Evolutionary conservation across 2,113 vertebrate genomes (phyloP).

Genomic region (Semnornis frantzii): DNA sequence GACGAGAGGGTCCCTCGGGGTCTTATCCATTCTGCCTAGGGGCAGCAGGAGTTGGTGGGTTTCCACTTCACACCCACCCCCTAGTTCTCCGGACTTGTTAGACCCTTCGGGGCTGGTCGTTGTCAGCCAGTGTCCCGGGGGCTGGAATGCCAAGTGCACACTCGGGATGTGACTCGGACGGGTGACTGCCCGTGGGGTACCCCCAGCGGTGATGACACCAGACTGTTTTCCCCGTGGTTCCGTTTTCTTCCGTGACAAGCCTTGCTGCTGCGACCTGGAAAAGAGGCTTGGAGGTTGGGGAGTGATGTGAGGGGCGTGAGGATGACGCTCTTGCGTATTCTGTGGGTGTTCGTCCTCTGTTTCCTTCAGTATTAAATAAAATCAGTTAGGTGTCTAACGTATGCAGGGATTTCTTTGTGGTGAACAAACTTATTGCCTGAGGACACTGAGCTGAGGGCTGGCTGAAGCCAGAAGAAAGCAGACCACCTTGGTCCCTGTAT

Average conservation of each 20-base stretch:
- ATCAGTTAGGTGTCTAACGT: background rate
- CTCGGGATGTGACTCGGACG: background rate
- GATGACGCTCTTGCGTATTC: accelerated
- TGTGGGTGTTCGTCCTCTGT: background rate
- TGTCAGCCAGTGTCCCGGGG: background rate
- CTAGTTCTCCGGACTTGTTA: too few species aligned
- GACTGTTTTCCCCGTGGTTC: background rate
- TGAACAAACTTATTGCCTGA: accelerated
- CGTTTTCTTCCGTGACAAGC: background rate
- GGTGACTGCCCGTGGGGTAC: background rate
- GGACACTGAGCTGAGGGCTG: background rate
- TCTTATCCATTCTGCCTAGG: too few species aligned
- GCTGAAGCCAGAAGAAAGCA: background rate
- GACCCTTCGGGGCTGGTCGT: background rate
- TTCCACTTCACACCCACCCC: too few species aligned
- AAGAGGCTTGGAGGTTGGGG: background rate
- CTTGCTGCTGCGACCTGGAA: background rate
- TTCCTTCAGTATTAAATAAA: background rate
- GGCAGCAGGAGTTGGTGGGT: too few species aligned
- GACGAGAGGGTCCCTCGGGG: background rate
- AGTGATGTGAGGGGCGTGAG: background rate
- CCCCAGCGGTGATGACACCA: too few species aligned
- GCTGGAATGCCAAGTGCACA: background rate
- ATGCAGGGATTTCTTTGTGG: background rate
- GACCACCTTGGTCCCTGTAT: background rate